Evolutionary conservation across 1,140 invertebrate genomes (phyloP).

Genomic region (Euura lappo): DNA sequence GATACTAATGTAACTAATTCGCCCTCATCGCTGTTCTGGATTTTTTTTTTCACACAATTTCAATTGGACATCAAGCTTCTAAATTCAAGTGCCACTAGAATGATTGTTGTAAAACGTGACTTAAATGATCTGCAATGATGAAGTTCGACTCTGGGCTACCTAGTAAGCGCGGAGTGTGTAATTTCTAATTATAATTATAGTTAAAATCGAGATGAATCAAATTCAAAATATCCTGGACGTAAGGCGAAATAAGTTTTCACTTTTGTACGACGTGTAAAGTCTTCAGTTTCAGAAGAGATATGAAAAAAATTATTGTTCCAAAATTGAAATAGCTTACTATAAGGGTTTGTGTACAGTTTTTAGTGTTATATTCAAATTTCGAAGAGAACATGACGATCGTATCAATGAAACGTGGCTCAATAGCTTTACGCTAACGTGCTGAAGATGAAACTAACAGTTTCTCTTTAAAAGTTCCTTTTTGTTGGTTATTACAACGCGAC

Average conservation of each 20-base stretch:
- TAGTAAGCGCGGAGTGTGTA: background rate
- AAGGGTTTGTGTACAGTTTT: no score
- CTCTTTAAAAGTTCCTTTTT: background rate
- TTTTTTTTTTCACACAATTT: no score
- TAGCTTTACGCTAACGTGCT: no score
- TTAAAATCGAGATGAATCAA: background rate
- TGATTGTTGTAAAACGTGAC: background rate
- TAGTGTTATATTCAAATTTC: no score
- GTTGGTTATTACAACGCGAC: background rate
- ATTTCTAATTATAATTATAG: background rate
- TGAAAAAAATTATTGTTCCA: no score
- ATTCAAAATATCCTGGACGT: background rate
- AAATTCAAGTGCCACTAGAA: slow-evolving; percentile 1
- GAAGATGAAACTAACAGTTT: no score
- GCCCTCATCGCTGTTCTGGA: background rate
- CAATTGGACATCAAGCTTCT: background rate
- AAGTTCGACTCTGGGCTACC: no score
- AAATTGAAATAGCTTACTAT: no score
- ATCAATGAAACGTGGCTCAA: no score
- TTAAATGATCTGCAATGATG: background rate
- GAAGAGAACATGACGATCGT: no score
- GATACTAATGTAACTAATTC: background rate
- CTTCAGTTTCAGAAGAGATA: no score
- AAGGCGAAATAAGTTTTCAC: background rate
- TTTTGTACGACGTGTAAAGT: background rate